Base-by-base conservation (phyloP, 2,797 vertebrate species). In the Antrozous pallidus region DNA sequence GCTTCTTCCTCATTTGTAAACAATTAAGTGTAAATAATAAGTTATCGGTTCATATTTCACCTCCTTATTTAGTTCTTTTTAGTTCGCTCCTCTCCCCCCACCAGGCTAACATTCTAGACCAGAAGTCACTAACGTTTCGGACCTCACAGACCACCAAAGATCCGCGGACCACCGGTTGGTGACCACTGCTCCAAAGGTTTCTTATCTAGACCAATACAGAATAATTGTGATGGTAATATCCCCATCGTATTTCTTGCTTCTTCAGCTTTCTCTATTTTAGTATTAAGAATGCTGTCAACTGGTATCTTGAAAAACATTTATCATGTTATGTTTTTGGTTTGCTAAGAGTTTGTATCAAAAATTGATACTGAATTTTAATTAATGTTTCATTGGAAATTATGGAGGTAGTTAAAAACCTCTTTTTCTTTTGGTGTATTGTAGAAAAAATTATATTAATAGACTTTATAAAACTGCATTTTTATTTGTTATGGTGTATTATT, bases 11-110 rank as follows among this genome's bases (percentile, higher is more conserved):
- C 16, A 67, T 17, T 90, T 79, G 61, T 63, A 40, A 73, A 73
- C 14, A 81, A 49, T 61, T 81, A 67, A 79, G 82, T 78, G 8
- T 36, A 80, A 93, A 85, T 47, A 85, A 91, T 81, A 71, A 94
- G n/a, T 51, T 69, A 40, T 90, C 63, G 79, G 10, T 6, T 90
- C 47, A 80, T 14, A 38, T 67, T 86, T 94, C 33, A 54, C 65
- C 42, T 82, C 33, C 36, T 84, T 58, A 88, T 86, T 81, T 65
- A 77, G 47, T 63, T 90, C 61, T 47, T 36, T 93, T 80, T 47
- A 40, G 71, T 47, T 70, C 58, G 13, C 12, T 5, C 58, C 54
- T 69, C 31, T 4, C 26, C 28, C 28, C 28, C 69, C 33, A 77
- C 69, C 33, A 77, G 86, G 51, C 20, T 80, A n/a, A 88, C 70